A percentile compares a stretch with the other conserved stretches of the same genome.
phyloP scores from a whole-genome alignment of 2,797 vertebrate genomes.

The Megalops cyprinoides region DNA sequence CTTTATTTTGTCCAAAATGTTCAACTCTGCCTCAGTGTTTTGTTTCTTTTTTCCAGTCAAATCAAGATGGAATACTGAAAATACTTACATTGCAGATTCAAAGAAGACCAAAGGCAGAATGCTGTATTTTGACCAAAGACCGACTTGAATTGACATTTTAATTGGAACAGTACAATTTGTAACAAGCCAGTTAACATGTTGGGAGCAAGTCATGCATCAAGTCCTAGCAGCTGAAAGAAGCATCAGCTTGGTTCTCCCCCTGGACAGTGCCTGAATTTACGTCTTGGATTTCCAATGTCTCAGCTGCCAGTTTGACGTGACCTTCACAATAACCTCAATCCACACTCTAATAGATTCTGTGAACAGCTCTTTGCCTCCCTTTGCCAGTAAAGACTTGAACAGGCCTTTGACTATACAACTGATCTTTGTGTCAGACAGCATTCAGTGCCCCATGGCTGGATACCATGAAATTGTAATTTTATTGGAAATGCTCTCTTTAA shows the following conservation, averaged over 20 bases:
- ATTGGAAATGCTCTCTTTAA: not conserved
- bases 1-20: no score
- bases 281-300: not conserved
- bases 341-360: not conserved
- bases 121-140: not conserved
- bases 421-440: not conserved
- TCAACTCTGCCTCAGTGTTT: no score
- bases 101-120: not conserved
- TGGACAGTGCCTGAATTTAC: not conserved
- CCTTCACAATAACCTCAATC: conserved; percentile 5
- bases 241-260: not conserved
- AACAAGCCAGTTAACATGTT: not conserved
- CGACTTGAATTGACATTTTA: not conserved
- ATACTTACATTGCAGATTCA: no score
- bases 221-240: not conserved
- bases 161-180: not conserved
- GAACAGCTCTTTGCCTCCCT: not conserved
- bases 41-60: no score
- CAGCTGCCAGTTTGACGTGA: not conserved
- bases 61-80: no score
- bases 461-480: not conserved
- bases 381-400: not conserved
- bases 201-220: not conserved
- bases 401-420: not conserved
- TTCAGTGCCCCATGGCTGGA: not conserved